Evolutionary conservation across 1,140 invertebrate species (phyloP), one percentile per base, ranked within the genome.

Genomic region (Sycophaga agraensis): DNA sequence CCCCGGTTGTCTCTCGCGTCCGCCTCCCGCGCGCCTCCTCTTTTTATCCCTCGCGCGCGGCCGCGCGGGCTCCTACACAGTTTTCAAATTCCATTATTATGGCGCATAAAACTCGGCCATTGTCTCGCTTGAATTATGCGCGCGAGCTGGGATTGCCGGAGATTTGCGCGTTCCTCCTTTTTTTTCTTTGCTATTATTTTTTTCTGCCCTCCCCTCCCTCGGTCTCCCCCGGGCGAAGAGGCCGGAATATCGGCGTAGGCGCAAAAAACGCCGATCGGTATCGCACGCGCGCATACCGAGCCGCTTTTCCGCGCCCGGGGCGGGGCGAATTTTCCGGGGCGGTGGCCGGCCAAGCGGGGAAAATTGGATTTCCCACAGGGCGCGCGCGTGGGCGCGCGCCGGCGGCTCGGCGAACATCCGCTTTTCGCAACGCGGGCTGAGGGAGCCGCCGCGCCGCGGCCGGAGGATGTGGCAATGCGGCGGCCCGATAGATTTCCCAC

Each of bases 81-180:
- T 61, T 61, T 61, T 61, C 59, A 55, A 61, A 61, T 61, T 61
- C 59, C 59, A 61, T 61, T 61, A 61, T 61, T 61, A 61, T 50
- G 50, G 59, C 50, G 42, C 59, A 55, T 61, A 61, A 61, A 61
- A 61, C 59, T 61, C 54, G n/a, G n/a, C 40, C 48, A 61, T 61
- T 61, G 59, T 61, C 54, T 61, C 59, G 50, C 50, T 61, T 54
- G 35, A 61, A 61, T 46, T 61, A 61, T 61, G 43, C 17, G 48
- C n/a, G n/a, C n/a, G n/a, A n/a, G n/a, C n/a, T n/a, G 54, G 50
- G 42, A 54, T 55, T 55, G 54, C n/a, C n/a, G n/a, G n/a, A n/a
- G n/a, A n/a, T n/a, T n/a, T n/a, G n/a, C 59, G 24, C 46, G 54
- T 54, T 61, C 50, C 34, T 31, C 31, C 54, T 19, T 61, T 21